Conservation (phyloP, 2,113 vertebrate genomes). For the Tautogolabrus adspersus region DNA sequence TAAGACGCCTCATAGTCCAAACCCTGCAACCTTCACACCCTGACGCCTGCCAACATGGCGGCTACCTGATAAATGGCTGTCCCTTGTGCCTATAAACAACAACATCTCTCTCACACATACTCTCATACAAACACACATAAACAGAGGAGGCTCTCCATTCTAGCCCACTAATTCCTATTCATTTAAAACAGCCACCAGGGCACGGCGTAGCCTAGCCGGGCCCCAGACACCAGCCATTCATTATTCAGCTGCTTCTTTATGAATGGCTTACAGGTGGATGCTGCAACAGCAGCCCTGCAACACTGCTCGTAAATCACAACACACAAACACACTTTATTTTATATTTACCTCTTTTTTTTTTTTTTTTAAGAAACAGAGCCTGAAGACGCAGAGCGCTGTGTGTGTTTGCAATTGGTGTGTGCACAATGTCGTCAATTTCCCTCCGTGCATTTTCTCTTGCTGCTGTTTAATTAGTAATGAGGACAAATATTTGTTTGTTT, state of each 20-base stretch:
- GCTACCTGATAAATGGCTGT: conserved; percentile 73
- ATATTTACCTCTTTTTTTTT: background rate
- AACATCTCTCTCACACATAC: conserved; percentile 48
- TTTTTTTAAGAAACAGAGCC: conserved; percentile 16
- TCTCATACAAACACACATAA: conserved; percentile 20
- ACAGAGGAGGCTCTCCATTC: conserved; percentile 57
- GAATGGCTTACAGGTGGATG: conserved; percentile 97
- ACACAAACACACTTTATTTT: conserved; percentile 28
- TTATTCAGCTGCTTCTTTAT: conserved; percentile 98
- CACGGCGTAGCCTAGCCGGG: conserved; percentile 79
- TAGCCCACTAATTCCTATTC: conserved; percentile 93
- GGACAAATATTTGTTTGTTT: conserved; percentile 92
- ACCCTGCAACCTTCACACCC: conserved; percentile 28
- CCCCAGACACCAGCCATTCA: conserved; percentile 89
- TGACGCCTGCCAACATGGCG: conserved; percentile 41
- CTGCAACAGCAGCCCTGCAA: conserved; percentile 82
- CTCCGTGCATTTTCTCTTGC: conserved; percentile 66
- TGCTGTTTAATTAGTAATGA: conserved; percentile 97
- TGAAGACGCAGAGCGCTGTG: conserved; percentile 61
- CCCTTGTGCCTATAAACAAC: conserved; percentile 73
- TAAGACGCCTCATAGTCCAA: conserved; percentile 16
- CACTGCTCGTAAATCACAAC: conserved; percentile 91
- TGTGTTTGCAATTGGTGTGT: conserved; percentile 27
- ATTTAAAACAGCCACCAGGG: conserved; percentile 91
- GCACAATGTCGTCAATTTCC: conserved; percentile 82